These are phyloP conservation scores for Coregonus suidteri DNA, from an alignment of 2,797 vertebrate genomes.

Conservation along the genomic window DNA sequence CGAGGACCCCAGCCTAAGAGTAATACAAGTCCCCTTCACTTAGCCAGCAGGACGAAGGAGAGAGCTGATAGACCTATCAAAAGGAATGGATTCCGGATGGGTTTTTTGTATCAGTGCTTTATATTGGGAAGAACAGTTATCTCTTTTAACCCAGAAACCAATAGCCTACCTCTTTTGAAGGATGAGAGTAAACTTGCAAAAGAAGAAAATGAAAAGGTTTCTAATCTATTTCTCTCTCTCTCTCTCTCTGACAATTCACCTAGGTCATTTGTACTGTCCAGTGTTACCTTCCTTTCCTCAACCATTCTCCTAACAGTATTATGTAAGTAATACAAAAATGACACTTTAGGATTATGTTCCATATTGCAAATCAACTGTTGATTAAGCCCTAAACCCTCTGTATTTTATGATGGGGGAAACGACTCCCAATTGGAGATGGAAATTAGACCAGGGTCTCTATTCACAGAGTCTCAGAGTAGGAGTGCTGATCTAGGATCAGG, in stretches of 20 bases:
- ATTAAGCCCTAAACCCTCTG: neutral
- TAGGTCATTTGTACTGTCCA: neutral
- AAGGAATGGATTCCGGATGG: constrained; percentile 40
- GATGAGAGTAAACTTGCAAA: constrained; percentile 10
- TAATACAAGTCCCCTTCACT: constrained; percentile 51
- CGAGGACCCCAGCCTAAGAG: constrained; percentile 48
- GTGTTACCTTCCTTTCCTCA: neutral
- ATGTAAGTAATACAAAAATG: too few species aligned
- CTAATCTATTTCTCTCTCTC: too few species aligned
- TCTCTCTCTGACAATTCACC: neutral
- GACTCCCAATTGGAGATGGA: too few species aligned
- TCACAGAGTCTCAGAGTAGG: too few species aligned
- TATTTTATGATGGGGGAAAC: too few species aligned
- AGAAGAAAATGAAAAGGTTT: neutral
- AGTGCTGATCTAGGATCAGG: too few species aligned
- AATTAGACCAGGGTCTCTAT: too few species aligned
- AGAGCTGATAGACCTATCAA: constrained; percentile 33
- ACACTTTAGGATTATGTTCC: neutral
- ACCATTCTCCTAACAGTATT: neutral
- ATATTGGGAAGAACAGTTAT: constrained; percentile 15
- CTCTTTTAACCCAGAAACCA: neutral
- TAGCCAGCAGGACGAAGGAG: neutral
- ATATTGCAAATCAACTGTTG: constrained; percentile 1
- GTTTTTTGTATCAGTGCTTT: constrained; percentile 12
- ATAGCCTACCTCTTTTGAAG: neutral